These are phyloP conservation scores for Cettia cetti DNA, from an alignment of 2,113 vertebrate genomes.

Conservation along the genomic window DNA sequence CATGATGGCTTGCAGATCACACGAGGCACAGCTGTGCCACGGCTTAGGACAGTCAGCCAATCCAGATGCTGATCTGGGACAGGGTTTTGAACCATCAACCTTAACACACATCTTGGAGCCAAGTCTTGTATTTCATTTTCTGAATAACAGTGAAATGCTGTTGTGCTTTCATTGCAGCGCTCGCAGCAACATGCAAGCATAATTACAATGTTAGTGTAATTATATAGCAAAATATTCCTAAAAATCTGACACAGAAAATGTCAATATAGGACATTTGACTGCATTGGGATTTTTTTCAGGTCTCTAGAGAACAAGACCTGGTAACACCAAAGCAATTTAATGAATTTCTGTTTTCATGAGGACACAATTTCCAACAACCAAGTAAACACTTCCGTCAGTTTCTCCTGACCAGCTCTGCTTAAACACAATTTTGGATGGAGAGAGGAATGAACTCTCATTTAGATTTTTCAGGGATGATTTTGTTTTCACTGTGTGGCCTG, in stretches of 20 bases:
- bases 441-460: too few relatives aligned
- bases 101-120: neutral
- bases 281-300: neutral
- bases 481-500: neutral
- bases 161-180: neutral
- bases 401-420: neutral
- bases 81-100: neutral
- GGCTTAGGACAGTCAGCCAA: fast-evolving
- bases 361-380: neutral
- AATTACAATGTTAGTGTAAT: neutral
- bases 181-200: neutral
- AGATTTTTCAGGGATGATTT: neutral
- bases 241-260: neutral
- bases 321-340: neutral
- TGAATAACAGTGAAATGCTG: neutral
- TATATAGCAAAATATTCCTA: neutral
- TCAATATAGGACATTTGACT: neutral
- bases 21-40: neutral
- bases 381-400: neutral
- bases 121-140: neutral
- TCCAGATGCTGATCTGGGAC: neutral
- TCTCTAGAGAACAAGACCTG: neutral
- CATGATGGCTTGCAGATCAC: neutral
- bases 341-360: neutral
- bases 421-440: too few relatives aligned